Base-by-base conservation (phyloP, 2,888 invertebrate genomes). In the Eristalinus sepulchralis region DNA sequence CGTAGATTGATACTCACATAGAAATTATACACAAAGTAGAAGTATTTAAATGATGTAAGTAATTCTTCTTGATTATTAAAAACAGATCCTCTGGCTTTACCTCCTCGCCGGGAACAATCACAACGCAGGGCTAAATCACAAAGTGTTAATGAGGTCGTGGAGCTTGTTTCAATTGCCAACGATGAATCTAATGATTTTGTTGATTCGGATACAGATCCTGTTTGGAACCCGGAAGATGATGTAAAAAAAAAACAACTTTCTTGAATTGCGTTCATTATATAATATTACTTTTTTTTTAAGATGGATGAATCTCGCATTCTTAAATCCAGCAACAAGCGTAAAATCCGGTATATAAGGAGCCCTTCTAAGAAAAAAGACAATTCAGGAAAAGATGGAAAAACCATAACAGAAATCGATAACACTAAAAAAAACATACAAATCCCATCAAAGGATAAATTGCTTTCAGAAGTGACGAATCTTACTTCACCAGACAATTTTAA, bases 141-240 rank as follows among this genome's bases (percentile, higher is more conserved):
- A 80, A 94, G 93, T 88, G 93, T 94, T 88, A 93, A 94, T 88
- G 94, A 94, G 88, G 92, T 94, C 76, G 92, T 94, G 76, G 93
- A 93, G 88, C 91, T 90, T 86, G 89, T 91, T 83, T 89, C 92
- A 36, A 24, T 62, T 20, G 60, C 68, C 2, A 89, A 88, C 91
- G 95, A 94, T 88, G 95, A 95, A 88, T 93, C 94, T 6, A 92
- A 93, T 33, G 94, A 94, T 90, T 94, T 94, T 89, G 93, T 93
- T 47, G 95, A 95, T 91, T 95, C 95, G 0, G 95, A 96, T 91
- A 94, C 95, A 9, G 96, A 96, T 93, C 96, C 95, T 9, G 95
- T 95, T n/a, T 96, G 96, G 96, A 95, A 95, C n/a, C 96, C 96
- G 9, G 94, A 94, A 84, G 94, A 94, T 39, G 94, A 94, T 89